Base-by-base conservation (phyloP, 1,140 invertebrate genomes). In the Cyrtorhinus lividipennis region DNA sequence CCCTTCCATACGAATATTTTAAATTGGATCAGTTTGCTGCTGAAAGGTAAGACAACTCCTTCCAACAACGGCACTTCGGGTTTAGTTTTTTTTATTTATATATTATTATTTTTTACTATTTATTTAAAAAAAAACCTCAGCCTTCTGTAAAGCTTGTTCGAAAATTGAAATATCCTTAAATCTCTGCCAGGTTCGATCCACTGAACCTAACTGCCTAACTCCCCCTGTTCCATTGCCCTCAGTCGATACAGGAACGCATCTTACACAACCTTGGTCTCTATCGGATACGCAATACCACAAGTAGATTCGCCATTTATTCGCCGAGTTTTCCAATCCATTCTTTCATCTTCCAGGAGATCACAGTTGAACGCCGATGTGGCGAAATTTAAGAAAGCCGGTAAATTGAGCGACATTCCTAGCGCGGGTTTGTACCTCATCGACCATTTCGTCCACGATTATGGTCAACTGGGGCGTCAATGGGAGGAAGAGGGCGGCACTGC, bases 91-190 rank as follows among this genome's bases (percentile, higher is more conserved):
- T 15, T 5, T 38, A 38, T 15, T 38, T n/a, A n/a, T n/a, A n/a
- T n/a, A n/a, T n/a, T 38, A 38, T 8, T 38, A 38, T 38, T 38
- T 38, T 15, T 38, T 38, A 38, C 15, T 15, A 38, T 38, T 38
- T 38, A 5, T 8, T 38, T 38, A 15, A 38, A 38, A 8, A n/a
- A 15, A 38, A 38, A 38, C 15, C 5, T 67, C 62, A 58, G 68
- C 65, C 26, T 20, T 65, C n/a, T 61, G 57, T 58, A 66, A 70
- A n/a, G 71, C 70, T 46, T 58, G 66, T 24, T 53, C 64, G 27
- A 68, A 61, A 18, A 69, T 24, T 56, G 26, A n/a, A n/a, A n/a
- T n/a, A n/a, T n/a, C n/a, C n/a, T n/a, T n/a, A n/a, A n/a, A n/a
- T n/a, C n/a, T n/a, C n/a, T n/a, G n/a, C n/a, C n/a, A n/a, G n/a